A percentile compares a stretch with the other conserved stretches of the same genome.
Evolutionary conservation across 2,797 vertebrate species (phyloP).

Genomic region (Pygocentrus nattereri): DNA sequence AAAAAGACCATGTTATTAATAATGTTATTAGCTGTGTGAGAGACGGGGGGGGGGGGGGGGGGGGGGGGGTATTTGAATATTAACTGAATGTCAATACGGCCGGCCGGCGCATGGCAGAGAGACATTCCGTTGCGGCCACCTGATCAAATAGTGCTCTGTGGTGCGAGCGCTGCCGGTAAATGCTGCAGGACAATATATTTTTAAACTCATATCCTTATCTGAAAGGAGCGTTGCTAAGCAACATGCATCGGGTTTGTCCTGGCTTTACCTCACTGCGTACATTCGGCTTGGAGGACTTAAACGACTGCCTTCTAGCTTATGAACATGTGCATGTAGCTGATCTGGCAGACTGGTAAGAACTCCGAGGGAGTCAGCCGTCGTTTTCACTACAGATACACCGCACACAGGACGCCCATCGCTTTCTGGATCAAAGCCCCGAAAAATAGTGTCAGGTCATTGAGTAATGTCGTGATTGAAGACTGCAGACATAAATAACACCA

Average conservation of each 20-base stretch:
- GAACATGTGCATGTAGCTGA: background rate
- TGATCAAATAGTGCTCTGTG: slow-evolving; percentile 57
- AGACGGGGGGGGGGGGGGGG: no score
- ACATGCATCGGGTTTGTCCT: slow-evolving; percentile 65
- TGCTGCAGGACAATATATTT: slow-evolving; percentile 66
- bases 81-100: slow-evolving; percentile 54
- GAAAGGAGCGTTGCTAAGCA: slow-evolving; percentile 72
- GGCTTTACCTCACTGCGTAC: slow-evolving; percentile 61
- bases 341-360: background rate
- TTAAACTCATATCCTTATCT: slow-evolving; percentile 68
- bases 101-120: slow-evolving; percentile 54
- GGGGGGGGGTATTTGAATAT: slow-evolving; percentile 60
- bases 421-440: no score
- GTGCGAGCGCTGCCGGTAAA: slow-evolving; percentile 41
- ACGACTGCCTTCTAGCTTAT: background rate
- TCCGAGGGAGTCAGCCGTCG: no score
- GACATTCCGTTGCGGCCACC: slow-evolving; percentile 52
- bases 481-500: no score
- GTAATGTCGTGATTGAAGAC: no score
- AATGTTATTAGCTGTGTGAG: background rate
- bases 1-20: background rate
- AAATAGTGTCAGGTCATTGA: no score
- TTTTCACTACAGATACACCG: no score
- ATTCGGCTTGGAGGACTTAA: slow-evolving; percentile 29
- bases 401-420: no score